Base-by-base conservation (phyloP, 2,888 invertebrate species). In the Nesidiocoris tenuis region DNA sequence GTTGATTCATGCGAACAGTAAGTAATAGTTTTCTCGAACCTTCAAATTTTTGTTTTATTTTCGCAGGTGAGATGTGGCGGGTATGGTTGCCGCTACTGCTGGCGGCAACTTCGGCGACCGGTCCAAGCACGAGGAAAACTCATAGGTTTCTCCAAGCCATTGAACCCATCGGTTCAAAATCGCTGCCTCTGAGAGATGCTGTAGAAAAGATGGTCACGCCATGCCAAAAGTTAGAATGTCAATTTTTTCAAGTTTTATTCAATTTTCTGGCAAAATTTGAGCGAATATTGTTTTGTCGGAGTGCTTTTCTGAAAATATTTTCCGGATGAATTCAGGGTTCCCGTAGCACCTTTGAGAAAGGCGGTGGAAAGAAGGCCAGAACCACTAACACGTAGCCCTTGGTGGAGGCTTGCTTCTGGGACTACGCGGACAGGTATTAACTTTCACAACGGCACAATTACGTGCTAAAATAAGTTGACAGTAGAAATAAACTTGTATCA, bases 151-250 rank as follows among this genome's bases (percentile, higher is more conserved):
- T 7, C 12, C 39, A 61, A 1, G 57, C 39, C n/a, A n/a, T 54
- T 22, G 54, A 72, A 22, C 68, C 55, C 17, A 74, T 54, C 80
- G 82, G 23, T 83, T 83, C 75, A 85, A 82, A 78, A 86, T 86
- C 23, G 83, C 84, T 90, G 67, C 93, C 93, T 0, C 85, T 93
- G 76, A 86, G 94, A 77, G 87, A 89, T 65, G 92, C 94, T 0
- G 92, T 94, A 1, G 93, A 94, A 84, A 90, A 88, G 81, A 84
- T 90, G 76, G 91, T 91, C 3, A 80, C 79, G 12, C 68, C 67
- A 3, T 75, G 79, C 7, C 82, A 84, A 72, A 72, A 72, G 79
- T 80, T 83, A 85, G 85, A 82, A 21, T 16, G 17, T 25, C 9
- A 65, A 18, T 65, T 63, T 19, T 18, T 63, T 9, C 18, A 63